Percentiles rank a stretch among this genome's conserved stretches.
These are phyloP conservation scores for Pithys albifrons DNA, from an alignment of 2,113 vertebrate species.

Conservation along the genomic window DNA sequence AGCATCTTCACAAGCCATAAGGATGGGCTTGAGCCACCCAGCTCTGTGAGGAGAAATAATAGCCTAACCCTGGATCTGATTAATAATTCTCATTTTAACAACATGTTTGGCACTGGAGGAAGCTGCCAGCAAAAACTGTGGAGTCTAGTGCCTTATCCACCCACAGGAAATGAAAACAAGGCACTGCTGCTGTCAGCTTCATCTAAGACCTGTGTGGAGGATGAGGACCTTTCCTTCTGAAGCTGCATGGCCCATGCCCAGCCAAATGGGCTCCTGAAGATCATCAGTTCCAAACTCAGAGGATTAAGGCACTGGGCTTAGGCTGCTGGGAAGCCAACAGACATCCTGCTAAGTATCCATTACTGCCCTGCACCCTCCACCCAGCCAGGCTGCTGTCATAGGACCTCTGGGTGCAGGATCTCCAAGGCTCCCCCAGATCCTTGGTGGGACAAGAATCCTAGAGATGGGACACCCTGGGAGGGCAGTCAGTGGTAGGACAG, in stretches of 20 bases:
- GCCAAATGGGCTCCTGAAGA: not conserved
- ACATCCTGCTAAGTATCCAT: not conserved
- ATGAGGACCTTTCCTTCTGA: not conserved
- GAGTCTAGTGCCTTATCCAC: not conserved
- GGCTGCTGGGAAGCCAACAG: not conserved
- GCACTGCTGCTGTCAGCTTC: not conserved
- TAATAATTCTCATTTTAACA: not conserved
- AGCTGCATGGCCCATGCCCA: accelerated
- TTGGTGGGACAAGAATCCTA: not conserved
- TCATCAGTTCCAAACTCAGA: not conserved
- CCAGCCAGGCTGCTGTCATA: not conserved
- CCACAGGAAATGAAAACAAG: not conserved
- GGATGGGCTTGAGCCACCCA: not conserved
- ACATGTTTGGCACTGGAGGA: not conserved
- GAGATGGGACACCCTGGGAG: not conserved
- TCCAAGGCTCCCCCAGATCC: not conserved
- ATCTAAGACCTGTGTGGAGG: not conserved
- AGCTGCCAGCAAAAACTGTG: not conserved
- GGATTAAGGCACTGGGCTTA: not conserved
- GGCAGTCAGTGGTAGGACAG: not conserved
- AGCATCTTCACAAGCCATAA: not conserved
- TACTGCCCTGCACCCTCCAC: not conserved
- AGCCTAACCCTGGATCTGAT: not conserved
- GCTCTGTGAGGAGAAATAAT: not conserved
- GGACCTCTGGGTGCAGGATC: not conserved